A percentile compares a stretch with the other conserved stretches of the same genome.
These are phyloP conservation scores for Ligdia adustata DNA, from an alignment of 2,888 invertebrate genomes.

Conservation along the genomic window DNA sequence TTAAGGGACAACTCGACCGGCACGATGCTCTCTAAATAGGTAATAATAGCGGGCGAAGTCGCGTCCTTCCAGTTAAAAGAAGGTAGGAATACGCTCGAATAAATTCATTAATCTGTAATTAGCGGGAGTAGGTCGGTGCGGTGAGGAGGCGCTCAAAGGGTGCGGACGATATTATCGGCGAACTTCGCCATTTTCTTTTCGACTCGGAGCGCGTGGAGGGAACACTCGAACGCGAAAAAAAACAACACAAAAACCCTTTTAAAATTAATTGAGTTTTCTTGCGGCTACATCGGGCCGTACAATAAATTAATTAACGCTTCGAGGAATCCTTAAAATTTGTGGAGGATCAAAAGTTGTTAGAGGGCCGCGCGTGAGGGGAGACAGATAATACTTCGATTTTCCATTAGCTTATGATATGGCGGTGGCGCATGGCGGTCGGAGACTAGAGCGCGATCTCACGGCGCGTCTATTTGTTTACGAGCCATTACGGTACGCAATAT, in stretches of 20 bases:
- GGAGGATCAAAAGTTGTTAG: slow-evolving; percentile 78
- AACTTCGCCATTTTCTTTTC: slow-evolving; percentile 66
- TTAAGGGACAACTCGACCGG: slow-evolving; percentile 4
- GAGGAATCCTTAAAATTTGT: slow-evolving; percentile 82
- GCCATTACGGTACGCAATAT: slow-evolving; percentile 68
- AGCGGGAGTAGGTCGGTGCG: slow-evolving; percentile 61
- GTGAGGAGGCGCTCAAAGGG: slow-evolving; percentile 68
- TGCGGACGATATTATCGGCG: slow-evolving; percentile 62
- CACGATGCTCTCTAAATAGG: slow-evolving; percentile 20
- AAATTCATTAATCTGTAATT: slow-evolving; percentile 78
- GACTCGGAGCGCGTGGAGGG: slow-evolving; percentile 47
- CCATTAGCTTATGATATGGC: slow-evolving; percentile 80
- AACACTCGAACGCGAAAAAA: slow-evolving; percentile 68
- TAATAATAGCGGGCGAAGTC: slow-evolving; percentile 27
- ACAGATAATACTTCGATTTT: slow-evolving; percentile 82
- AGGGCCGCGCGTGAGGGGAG: slow-evolving; percentile 46
- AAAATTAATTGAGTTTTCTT: slow-evolving; percentile 85
- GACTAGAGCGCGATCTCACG: slow-evolving; percentile 23
- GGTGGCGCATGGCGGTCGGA: slow-evolving; percentile 45
- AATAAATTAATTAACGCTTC: slow-evolving; percentile 83
- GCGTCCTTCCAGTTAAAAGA: slow-evolving; percentile 16
- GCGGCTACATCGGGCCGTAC: slow-evolving; percentile 79
- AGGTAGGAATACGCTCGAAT: slow-evolving; percentile 38
- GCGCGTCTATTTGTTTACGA: slow-evolving; percentile 72
- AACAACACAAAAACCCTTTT: slow-evolving; percentile 84